phyloP scores from a whole-genome alignment of 2,797 vertebrate genomes.

The Otolemur crassicaudatus region DNA sequence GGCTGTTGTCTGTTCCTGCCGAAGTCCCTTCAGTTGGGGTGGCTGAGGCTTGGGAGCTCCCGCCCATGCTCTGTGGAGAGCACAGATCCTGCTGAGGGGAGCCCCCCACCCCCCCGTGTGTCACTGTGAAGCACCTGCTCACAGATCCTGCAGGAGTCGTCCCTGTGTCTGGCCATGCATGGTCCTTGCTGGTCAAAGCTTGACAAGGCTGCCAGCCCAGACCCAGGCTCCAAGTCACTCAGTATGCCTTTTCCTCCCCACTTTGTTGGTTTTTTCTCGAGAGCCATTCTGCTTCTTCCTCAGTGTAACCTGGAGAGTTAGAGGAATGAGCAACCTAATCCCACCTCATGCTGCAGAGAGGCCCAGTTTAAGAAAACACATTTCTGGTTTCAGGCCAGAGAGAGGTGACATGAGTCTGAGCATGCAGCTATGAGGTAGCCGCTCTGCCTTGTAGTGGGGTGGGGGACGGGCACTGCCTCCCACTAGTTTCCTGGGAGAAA shows the following conservation, averaged over 20 bases:
- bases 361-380: not conserved
- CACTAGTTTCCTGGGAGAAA: not conserved
- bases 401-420: not conserved
- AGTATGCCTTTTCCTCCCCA: not conserved
- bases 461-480: not conserved
- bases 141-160: not conserved
- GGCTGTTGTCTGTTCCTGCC: not conserved
- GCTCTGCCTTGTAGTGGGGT: not conserved
- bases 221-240: not conserved
- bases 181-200: no score
- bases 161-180: no score
- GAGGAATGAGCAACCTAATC: not conserved
- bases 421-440: not conserved
- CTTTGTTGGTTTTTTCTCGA: not conserved
- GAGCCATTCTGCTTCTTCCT: not conserved
- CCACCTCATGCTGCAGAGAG: not conserved
- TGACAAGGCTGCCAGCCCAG: not conserved
- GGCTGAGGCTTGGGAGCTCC: not conserved
- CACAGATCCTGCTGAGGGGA: not conserved
- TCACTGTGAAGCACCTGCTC: not conserved
- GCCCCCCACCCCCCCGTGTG: no score
- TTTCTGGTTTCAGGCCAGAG: not conserved
- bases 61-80: accelerated
- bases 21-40: no score
- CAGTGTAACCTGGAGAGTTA: not conserved